phyloP scores from a whole-genome alignment of 2,113 vertebrate species.

The Dendrocopos noguchii region DNA sequence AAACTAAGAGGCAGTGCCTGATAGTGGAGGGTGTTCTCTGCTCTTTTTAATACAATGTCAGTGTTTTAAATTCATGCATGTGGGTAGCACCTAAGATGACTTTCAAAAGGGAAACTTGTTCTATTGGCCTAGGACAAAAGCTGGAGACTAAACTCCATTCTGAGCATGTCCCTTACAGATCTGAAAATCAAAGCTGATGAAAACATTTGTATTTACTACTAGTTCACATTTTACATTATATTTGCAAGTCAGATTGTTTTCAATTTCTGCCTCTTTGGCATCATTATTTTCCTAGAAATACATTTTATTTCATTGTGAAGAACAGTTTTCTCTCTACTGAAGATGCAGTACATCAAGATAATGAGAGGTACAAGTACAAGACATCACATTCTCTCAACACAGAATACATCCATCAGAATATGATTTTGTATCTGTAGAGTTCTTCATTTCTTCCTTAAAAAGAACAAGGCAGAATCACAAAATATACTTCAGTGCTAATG shows the following conservation, averaged over 20 bases:
- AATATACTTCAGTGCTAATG: not conserved
- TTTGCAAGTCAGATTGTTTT: not conserved
- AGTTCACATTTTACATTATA: not conserved
- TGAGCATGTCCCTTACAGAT: not conserved
- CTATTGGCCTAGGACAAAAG: not conserved
- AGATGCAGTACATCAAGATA: not conserved
- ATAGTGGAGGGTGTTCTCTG: not conserved
- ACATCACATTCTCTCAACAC: not conserved
- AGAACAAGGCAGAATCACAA: not conserved
- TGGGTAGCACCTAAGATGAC: not conserved
- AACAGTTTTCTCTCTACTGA: not conserved
- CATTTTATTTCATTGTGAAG: not conserved
- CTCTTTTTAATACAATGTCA: not conserved
- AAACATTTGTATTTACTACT: not conserved
- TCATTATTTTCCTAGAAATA: slow-evolving; percentile 4
- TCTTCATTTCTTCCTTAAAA: not conserved
- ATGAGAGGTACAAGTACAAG: not conserved
- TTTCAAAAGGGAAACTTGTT: not conserved
- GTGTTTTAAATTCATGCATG: not conserved
- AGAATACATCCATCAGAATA: not conserved
- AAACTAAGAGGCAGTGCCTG: not conserved
- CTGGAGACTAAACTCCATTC: not conserved
- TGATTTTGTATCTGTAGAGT: not conserved
- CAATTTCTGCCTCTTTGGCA: not conserved
- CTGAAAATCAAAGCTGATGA: not conserved